Percentiles rank a stretch among this genome's conserved stretches.
Conservation (phyloP, 2,797 vertebrate species). For the Sebastiscus albofasciatus region DNA sequence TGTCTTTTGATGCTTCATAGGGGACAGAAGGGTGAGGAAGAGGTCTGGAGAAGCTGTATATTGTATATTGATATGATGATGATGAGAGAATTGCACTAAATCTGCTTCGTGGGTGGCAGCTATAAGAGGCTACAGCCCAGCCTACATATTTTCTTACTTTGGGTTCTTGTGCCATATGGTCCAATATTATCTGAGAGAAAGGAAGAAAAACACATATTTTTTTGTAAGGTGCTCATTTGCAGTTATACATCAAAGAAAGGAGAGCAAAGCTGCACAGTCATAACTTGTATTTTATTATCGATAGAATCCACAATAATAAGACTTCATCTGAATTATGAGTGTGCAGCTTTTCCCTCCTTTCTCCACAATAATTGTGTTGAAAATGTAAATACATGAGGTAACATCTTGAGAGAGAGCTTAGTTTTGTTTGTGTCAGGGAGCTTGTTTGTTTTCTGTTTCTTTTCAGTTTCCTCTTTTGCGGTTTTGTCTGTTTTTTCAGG, state of each 20-base stretch:
- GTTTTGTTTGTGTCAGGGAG: background rate
- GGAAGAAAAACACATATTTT: background rate
- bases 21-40: constrained; percentile 18
- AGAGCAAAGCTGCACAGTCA: background rate
- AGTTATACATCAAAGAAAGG: background rate
- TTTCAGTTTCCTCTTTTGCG: background rate
- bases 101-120: constrained; percentile 22
- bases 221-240: background rate
- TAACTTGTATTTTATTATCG: background rate
- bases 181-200: background rate
- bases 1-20: constrained; percentile 31
- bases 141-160: background rate
- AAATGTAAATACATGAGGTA: background rate
- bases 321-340: background rate
- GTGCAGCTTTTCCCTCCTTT: background rate
- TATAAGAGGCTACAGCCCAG: background rate
- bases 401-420: background rate
- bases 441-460: background rate
- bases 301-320: background rate
- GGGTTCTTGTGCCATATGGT: background rate
- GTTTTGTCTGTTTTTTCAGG: background rate
- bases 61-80: constrained; percentile 17
- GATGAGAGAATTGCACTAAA: constrained; percentile 17
- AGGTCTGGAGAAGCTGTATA: background rate
- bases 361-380: background rate